A percentile compares a stretch with the other conserved stretches of the same genome.
Evolutionary conservation across 2,797 vertebrate species (phyloP).

Genomic region (Scarus forsteni): DNA sequence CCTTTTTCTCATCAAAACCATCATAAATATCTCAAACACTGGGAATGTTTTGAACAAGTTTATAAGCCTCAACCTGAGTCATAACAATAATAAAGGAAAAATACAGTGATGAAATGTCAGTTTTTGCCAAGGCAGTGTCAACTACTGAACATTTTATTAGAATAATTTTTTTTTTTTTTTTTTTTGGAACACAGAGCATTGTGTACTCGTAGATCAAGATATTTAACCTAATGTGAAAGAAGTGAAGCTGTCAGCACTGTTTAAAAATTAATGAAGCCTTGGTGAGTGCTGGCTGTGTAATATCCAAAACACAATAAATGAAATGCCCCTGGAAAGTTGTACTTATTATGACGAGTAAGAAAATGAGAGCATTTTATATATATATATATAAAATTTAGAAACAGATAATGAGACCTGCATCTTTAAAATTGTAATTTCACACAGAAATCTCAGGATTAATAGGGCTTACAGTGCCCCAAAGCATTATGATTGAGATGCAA

Average conservation of each 20-base stretch:
- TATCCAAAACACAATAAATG: no score
- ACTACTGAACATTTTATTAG: not conserved
- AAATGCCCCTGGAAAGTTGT: no score
- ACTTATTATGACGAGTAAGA: no score
- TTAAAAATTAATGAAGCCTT: conserved; percentile 1
- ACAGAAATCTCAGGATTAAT: no score
- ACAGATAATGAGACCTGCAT: no score
- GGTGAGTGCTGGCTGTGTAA: no score
- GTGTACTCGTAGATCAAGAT: not conserved
- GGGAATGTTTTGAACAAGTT: conserved; percentile 42
- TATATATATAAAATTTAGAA: no score
- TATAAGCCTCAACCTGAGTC: conserved; percentile 9
- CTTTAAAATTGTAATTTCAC: no score
- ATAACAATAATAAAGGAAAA: conserved; percentile 6
- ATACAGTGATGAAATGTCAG: not conserved
- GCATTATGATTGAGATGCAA: no score
- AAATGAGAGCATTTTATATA: no score
- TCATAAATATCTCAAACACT: conserved; percentile 46
- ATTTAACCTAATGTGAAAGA: conserved; percentile 12
- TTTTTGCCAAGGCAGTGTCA: conserved; percentile 22
- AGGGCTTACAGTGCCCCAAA: no score
- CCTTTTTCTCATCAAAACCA: conserved; percentile 32
- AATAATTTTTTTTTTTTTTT: not conserved
- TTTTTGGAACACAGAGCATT: not conserved
- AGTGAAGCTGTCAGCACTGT: not conserved